Conservation (phyloP, 2,888 invertebrate genomes). For the Coenonympha glycerion region DNA sequence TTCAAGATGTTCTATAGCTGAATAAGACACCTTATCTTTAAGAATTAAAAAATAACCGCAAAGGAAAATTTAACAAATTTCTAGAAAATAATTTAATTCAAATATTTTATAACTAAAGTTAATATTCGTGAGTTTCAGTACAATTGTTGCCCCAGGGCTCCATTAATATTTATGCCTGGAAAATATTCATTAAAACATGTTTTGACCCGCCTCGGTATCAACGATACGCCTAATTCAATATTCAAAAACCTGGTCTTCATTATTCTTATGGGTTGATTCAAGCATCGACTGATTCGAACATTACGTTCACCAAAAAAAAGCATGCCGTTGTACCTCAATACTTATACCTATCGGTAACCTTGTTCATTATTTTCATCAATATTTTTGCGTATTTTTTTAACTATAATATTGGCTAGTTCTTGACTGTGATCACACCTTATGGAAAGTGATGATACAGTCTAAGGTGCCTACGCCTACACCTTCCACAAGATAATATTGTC, state of each 20-base stretch:
- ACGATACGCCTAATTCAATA: constrained; percentile 48
- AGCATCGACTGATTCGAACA: not conserved
- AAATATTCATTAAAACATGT: constrained; percentile 68
- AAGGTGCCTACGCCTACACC: too few relatives aligned
- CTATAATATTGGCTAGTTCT: too few relatives aligned
- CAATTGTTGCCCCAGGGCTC: constrained; percentile 44
- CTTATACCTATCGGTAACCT: too few relatives aligned
- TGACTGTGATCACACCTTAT: too few relatives aligned
- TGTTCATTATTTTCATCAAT: too few relatives aligned
- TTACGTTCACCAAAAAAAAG: too few relatives aligned
- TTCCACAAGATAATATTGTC: too few relatives aligned
- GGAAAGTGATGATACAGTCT: too few relatives aligned
- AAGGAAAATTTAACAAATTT: not conserved
- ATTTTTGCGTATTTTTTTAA: too few relatives aligned
- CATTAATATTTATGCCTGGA: constrained; percentile 70
- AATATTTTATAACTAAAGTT: not conserved
- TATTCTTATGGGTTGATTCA: constrained; percentile 6
- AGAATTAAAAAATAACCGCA: not conserved
- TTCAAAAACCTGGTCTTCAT: constrained; percentile 31
- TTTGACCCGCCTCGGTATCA: constrained; percentile 52
- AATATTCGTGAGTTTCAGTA: constrained; percentile 13
- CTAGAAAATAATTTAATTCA: not conserved
- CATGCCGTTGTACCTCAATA: too few relatives aligned
- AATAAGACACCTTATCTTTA: not conserved
- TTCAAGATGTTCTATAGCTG: too few relatives aligned